These are phyloP conservation scores for Leptoteleia sp. DNA, from an alignment of 1,140 invertebrate genomes.

Conservation along the genomic window DNA sequence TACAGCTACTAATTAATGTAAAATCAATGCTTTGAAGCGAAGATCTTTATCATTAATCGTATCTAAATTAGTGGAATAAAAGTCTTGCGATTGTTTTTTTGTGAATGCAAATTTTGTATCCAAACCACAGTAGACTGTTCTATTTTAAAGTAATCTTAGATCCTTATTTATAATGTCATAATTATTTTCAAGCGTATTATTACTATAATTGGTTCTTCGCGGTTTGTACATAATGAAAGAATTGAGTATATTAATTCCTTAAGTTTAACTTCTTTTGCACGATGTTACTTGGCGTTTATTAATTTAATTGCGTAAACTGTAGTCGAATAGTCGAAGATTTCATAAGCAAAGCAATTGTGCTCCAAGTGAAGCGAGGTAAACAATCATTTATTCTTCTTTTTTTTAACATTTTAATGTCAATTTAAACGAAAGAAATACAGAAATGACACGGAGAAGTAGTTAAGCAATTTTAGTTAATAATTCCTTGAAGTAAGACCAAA, in stretches of 20 bases:
- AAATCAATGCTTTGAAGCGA: too few relatives aligned
- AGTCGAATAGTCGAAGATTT: too few relatives aligned
- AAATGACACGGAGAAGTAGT: too few relatives aligned
- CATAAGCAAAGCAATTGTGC: too few relatives aligned
- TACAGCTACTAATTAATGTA: too few relatives aligned
- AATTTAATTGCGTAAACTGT: conserved; percentile 11
- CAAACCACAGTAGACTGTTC: conserved; percentile 26
- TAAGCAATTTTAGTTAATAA: too few relatives aligned
- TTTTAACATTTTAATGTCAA: too few relatives aligned
- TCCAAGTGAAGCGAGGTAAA: too few relatives aligned
- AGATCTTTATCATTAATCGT: too few relatives aligned
- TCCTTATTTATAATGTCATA: conserved; percentile 12
- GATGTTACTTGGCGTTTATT: conserved; percentile 20
- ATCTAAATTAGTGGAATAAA: conserved; percentile 3
- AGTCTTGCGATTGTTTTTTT: conserved; percentile 13
- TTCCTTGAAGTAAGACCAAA: too few relatives aligned
- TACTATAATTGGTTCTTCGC: conserved; percentile 14
- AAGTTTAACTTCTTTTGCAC: conserved; percentile 13
- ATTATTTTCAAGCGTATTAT: conserved; percentile 18
- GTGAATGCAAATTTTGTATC: conserved; percentile 27
- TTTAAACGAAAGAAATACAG: too few relatives aligned
- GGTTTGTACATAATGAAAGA: conserved; percentile 34
- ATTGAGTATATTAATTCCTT: conserved; percentile 2
- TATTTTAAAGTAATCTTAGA: conserved; percentile 9
- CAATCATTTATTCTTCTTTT: too few relatives aligned